Evolutionary conservation across 2,888 invertebrate species (phyloP), one percentile per base, ranked within the genome.

Genomic region (Octodonta nipae): DNA sequence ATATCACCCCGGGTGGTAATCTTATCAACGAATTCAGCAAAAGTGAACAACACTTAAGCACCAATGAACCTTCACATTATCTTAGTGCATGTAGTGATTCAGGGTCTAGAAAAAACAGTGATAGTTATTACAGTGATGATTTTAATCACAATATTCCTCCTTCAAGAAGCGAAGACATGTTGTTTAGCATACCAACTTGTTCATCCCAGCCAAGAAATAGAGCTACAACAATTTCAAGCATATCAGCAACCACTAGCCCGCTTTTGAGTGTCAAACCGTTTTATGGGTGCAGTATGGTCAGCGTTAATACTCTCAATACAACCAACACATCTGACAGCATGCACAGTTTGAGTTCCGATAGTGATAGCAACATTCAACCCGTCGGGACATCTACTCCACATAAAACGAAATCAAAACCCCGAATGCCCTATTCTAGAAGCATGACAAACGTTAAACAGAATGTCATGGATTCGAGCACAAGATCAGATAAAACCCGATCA

Each of bases 101-200:
- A 5, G 58, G 58, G 15, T 58, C 58, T 3, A 39, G 59, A 12
- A 60, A 61, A 38, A 58, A 59, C 43, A 61, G 60, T 38, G 53
- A 52, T 27, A 49, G 51, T 27, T 57, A 55, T 42, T 54, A 43
- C 35, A 56, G 58, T 40, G 60, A 59, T 41, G 55, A 53, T 40
- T 51, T 58, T 26, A 50, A 47, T 34, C 56, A 56, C 20, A 67
- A 79, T 16, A 59, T 84, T 30, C 79, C 80, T 3, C 80, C 84
- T 0, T 84, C 84, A 0, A 70, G 80, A 29, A 85, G 84, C 40
- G 85, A 86, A 53, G 85, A 86, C 49, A 80, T 79, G 0, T 59
- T 86, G 4, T 61, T 67, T 47, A 41, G 52, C 28, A 46, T 52
- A 25, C 44, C 61, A 41, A 45, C 50, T 42, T 30, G 46, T 46